These are phyloP conservation scores for Sphaerodactylus townsendi DNA, from an alignment of 2,113 vertebrate species.

Conservation along the genomic window DNA sequence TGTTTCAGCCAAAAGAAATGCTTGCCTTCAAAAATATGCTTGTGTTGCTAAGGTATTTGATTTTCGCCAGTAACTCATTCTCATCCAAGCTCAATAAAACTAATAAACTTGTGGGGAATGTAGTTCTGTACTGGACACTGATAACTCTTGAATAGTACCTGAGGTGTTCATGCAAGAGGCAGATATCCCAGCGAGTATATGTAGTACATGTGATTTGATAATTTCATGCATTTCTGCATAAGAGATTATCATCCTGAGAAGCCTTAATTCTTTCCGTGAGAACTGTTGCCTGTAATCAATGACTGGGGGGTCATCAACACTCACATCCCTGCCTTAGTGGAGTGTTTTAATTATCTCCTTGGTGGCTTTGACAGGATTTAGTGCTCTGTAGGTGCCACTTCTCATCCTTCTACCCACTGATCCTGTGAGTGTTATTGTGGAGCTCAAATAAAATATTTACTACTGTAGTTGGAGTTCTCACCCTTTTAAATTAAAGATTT, in stretches of 20 bases:
- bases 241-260: neutral
- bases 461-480: neutral
- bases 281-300: neutral
- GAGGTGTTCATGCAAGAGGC: neutral
- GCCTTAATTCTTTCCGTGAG: neutral
- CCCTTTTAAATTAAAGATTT: slow-evolving; percentile 55
- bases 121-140: neutral
- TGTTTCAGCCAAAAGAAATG: neutral
- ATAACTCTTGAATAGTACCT: neutral
- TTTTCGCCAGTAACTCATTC: neutral
- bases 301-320: neutral
- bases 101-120: neutral
- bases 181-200: neutral
- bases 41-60: neutral
- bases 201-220: neutral
- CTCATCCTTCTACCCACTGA: neutral
- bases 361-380: slow-evolving; percentile 18
- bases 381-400: slow-evolving; percentile 13
- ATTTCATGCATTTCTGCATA: neutral
- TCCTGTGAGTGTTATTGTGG: slow-evolving; percentile 20
- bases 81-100: neutral
- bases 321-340: neutral
- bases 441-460: slow-evolving; percentile 39
- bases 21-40: neutral
- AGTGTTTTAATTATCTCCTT: slow-evolving; percentile 39